These are phyloP conservation scores for Athalia rosae DNA, from an alignment of 2,888 invertebrate genomes.

Conservation along the genomic window DNA sequence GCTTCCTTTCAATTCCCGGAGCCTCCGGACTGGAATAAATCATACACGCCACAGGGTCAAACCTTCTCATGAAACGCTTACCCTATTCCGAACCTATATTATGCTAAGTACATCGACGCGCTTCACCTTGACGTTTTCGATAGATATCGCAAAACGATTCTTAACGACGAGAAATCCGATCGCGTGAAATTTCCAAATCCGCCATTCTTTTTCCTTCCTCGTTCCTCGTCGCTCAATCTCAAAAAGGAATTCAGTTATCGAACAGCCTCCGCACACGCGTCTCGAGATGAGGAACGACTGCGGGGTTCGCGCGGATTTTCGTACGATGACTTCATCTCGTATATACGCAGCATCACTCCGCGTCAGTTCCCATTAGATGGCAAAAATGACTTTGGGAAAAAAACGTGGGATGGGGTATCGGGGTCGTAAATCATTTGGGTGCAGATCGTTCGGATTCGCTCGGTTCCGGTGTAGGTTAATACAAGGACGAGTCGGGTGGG, in stretches of 20 bases:
- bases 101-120: slow-evolving; percentile 43
- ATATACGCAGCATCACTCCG: not conserved
- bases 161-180: slow-evolving; percentile 5
- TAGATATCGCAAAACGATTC: slow-evolving; percentile 42
- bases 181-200: not conserved
- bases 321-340: too few relatives aligned
- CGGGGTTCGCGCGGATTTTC: too few relatives aligned
- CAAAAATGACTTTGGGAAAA: slow-evolving; percentile 30
- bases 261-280: too few relatives aligned
- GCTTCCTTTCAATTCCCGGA: slow-evolving; percentile 44
- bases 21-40: slow-evolving; percentile 38
- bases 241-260: too few relatives aligned
- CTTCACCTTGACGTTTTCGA: slow-evolving; percentile 25
- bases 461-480: slow-evolving; percentile 57
- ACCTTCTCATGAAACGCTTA: slow-evolving; percentile 39
- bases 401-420: slow-evolving; percentile 23
- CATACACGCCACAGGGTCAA: slow-evolving; percentile 37
- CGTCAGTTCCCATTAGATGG: slow-evolving; percentile 40
- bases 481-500: slow-evolving; percentile 45
- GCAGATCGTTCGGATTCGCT: slow-evolving; percentile 58
- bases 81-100: slow-evolving; percentile 39
- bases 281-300: too few relatives aligned
- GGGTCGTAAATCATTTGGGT: slow-evolving; percentile 63
- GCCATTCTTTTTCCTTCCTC: too few relatives aligned
- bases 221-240: too few relatives aligned